Evolutionary conservation across 2,113 vertebrate genomes (phyloP), one percentile per base, ranked within the genome.

Genomic region (Atrichornis clamosus): DNA sequence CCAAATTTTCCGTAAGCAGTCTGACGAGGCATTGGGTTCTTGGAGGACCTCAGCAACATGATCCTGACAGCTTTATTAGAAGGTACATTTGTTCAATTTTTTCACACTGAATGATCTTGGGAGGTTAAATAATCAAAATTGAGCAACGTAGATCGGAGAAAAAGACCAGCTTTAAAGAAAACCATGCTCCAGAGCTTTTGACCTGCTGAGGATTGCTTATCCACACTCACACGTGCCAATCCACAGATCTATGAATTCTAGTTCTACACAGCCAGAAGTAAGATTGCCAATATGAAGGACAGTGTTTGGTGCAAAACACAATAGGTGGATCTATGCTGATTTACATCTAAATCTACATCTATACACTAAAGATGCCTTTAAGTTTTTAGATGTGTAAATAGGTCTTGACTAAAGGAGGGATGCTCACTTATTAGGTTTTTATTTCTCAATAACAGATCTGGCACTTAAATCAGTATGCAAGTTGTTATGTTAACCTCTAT

Each of bases 191-290:
- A 80, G 55, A 81, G 15, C 15, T 82, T 84, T 84, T 67, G 47
- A 55, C 22, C 35, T 50, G 39, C 27, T 68, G 35, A 52, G 49
- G 62, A 75, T 60, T 90, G 11, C 30, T 59, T 68, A 58, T 33
- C 22, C 26, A 74, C 0, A 0, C 67, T 37, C 42, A 32, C 14
- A 65, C 7, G 5, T 69, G 26, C 23, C 30, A 67, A 33, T 17
- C 19, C 30, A 91, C 56, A 47, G 20, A 42, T 7, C 16, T 52
- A 52, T 0, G 0, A 15, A 84, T 55, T 56, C 60, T 2, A 77
- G 14, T 42, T 78, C 63, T 58, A n/a, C 15, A 53, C 2, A 86
- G 46, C 21, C n/a, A 73, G 28, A 69, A 11, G 11, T 28, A 62
- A 69, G 55, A 67, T 7, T 39, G 35, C 11, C n/a, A 53, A 7